phyloP scores from a whole-genome alignment of 2,797 vertebrate species.

The Zenarchopterus dispar region DNA sequence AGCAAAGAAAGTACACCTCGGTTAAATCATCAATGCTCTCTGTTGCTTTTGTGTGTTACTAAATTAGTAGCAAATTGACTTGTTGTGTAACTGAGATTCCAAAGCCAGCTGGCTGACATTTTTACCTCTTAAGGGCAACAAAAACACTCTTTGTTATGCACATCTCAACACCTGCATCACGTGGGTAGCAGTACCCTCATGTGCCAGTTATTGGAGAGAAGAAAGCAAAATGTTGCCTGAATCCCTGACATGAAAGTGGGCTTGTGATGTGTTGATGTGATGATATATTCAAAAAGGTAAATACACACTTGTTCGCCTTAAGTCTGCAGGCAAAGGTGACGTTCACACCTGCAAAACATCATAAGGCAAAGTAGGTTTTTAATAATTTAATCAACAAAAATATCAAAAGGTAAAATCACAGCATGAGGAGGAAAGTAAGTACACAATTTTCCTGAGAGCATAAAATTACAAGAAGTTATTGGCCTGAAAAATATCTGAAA shows the following conservation, averaged over 20 bases:
- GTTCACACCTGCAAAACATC: too few species aligned
- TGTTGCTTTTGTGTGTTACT: not conserved
- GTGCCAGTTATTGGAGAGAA: too few species aligned
- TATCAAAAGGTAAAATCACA: not conserved
- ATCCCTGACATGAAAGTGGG: too few species aligned
- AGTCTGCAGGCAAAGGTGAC: too few species aligned
- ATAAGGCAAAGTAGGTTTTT: not conserved
- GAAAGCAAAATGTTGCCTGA: too few species aligned
- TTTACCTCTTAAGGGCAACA: not conserved
- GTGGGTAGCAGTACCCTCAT: too few species aligned
- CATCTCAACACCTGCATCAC: too few species aligned
- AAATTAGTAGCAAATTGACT: not conserved
- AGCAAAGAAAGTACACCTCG: conserved; percentile 17
- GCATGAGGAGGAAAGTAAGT: not conserved
- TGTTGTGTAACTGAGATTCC: not conserved
- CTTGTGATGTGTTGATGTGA: too few species aligned
- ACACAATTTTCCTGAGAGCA: not conserved
- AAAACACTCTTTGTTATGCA: not conserved
- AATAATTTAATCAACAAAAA: not conserved
- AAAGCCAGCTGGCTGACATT: not conserved
- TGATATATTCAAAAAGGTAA: too few species aligned
- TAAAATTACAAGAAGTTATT: not conserved
- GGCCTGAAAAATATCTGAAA: too few species aligned
- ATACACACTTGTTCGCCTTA: too few species aligned
- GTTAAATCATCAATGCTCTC: not conserved